Conservation (phyloP, 2,797 vertebrate species). For the Karalla daura region DNA sequence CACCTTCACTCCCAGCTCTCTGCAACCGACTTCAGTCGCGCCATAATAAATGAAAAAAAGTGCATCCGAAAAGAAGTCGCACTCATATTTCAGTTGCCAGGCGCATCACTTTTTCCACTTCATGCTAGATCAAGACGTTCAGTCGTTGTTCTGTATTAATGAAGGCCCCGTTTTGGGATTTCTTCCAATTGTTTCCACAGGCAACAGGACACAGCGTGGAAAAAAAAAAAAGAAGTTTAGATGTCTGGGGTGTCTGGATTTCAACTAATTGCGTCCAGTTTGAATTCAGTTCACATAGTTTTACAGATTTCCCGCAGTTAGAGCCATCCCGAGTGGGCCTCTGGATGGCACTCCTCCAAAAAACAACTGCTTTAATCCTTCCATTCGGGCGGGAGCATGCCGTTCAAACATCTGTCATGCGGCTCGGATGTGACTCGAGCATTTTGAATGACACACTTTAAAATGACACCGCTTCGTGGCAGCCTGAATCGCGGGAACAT, state of each 20-base stretch:
- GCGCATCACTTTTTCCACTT: not conserved
- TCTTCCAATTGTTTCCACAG: not conserved
- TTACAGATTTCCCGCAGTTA: constrained; percentile 43
- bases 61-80: too few relatives aligned
- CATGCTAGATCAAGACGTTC: not conserved
- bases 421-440: constrained; percentile 55
- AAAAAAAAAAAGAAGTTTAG: constrained; percentile 16
- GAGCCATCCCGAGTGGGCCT: constrained; percentile 53
- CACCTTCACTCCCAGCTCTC: constrained; percentile 22
- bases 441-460: constrained; percentile 50
- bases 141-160: not conserved
- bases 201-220: not conserved
- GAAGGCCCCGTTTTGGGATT: not conserved
- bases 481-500: constrained; percentile 41
- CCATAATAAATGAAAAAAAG: too few relatives aligned
- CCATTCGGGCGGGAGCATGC: constrained; percentile 50
- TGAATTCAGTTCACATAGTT: constrained; percentile 36
- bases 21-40: constrained; percentile 3
- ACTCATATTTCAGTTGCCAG: too few relatives aligned
- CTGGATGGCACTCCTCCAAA: constrained; percentile 65
- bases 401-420: constrained; percentile 70
- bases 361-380: constrained; percentile 66
- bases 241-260: constrained; percentile 17
- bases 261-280: constrained; percentile 32
- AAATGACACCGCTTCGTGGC: constrained; percentile 48